phyloP scores from a whole-genome alignment of 2,888 invertebrate species.

The Melanchra persicariae region DNA sequence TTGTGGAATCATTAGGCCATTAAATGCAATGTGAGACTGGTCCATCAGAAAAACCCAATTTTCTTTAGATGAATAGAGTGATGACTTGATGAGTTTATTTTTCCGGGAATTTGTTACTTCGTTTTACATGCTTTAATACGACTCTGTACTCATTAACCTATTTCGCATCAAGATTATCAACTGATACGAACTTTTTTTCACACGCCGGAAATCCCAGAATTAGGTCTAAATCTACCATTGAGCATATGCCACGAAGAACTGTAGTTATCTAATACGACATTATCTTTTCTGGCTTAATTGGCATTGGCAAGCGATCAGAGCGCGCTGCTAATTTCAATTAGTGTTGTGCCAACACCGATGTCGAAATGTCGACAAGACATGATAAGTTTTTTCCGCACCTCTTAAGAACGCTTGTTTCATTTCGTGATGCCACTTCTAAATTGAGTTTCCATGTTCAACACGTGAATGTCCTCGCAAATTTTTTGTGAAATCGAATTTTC shows the following conservation, averaged over 20 bases:
- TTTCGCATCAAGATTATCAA: conserved; percentile 37
- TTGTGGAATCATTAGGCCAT: not conserved
- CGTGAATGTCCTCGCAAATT: conserved; percentile 49
- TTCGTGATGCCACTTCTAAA: conserved; percentile 61
- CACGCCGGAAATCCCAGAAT: conserved; percentile 42
- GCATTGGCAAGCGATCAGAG: conserved; percentile 76
- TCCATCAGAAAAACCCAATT: not conserved
- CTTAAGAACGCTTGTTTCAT: conserved; percentile 68
- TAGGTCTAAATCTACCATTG: conserved; percentile 51
- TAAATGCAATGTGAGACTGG: not conserved
- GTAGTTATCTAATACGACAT: conserved; percentile 58
- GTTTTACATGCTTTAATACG: not conserved
- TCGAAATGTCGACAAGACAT: conserved; percentile 69
- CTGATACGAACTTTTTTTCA: conserved; percentile 34
- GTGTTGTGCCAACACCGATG: conserved; percentile 72
- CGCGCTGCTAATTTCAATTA: conserved; percentile 74
- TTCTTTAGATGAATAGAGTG: not conserved
- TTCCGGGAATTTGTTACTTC: not conserved
- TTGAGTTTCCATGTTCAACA: conserved; percentile 66
- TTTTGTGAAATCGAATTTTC: conserved; percentile 54
- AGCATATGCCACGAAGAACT: conserved; percentile 41
- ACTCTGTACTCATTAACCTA: conserved; percentile 52
- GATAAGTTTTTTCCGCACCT: conserved; percentile 66
- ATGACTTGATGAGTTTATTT: conserved; percentile 4
- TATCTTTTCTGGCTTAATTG: conserved; percentile 72